phyloP scores from a whole-genome alignment of 2,113 vertebrate species.

The Lanius collurio region DNA sequence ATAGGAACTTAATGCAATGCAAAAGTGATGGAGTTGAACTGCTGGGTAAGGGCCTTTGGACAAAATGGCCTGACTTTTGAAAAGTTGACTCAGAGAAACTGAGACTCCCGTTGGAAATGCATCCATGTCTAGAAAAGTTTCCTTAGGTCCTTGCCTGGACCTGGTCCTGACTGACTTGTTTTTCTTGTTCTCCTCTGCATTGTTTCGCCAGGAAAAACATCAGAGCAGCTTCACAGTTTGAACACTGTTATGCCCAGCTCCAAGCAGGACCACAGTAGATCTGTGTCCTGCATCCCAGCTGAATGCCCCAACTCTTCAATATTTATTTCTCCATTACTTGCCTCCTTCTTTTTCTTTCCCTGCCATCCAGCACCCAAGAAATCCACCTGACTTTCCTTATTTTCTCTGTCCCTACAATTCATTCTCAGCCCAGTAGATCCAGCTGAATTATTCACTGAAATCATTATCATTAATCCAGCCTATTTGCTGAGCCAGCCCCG shows the following conservation, averaged over 20 bases:
- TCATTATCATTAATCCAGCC: slow-evolving; percentile 14
- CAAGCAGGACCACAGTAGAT: background rate
- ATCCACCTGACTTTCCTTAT: background rate
- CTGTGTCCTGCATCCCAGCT: background rate
- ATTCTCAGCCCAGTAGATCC: background rate
- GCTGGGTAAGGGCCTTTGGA: background rate
- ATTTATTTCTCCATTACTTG: background rate
- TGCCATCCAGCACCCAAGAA: background rate
- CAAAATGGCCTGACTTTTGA: background rate
- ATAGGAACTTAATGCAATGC: background rate
- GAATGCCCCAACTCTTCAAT: background rate
- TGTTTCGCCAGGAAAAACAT: background rate
- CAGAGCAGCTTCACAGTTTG: background rate
- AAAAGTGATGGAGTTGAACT: background rate
- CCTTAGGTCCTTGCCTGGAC: background rate
- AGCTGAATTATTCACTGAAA: slow-evolving; percentile 40
- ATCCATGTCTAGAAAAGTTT: background rate
- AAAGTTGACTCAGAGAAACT: background rate
- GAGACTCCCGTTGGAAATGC: background rate
- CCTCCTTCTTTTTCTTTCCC: background rate
- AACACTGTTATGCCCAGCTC: background rate
- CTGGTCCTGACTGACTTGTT: background rate
- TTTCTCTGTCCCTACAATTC: background rate
- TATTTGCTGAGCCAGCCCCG: slow-evolving; percentile 6
- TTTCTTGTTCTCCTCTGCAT: background rate